Evolutionary conservation across 2,113 vertebrate genomes (phyloP), one percentile per base, ranked within the genome.

Genomic region (Actenoides hombroni): DNA sequence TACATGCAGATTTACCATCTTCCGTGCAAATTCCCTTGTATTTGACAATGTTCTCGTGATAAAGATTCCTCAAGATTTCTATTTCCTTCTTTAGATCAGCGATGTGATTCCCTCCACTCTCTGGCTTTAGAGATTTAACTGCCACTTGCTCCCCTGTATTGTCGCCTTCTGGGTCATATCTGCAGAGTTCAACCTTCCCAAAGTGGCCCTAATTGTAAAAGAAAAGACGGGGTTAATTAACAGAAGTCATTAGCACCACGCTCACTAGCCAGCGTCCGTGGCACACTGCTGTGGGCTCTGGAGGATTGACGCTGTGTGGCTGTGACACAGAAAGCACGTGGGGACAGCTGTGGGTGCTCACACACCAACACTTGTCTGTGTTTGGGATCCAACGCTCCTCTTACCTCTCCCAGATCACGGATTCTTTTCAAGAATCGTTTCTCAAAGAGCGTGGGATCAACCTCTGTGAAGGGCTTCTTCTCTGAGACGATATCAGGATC

Each of bases 21-120:
- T 99, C 99, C 9, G 98, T 98, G 96, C 99, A 99, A 90, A 99
- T 99, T 57, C 99, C 99, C 86, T 99, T 99, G 93, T 99, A 99
- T 75, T 99, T 99, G 80, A 99, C 99, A 1, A 99, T 99, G 98
- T 99, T 99, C 77, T 99, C 98, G 0, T 99, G 99, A 86, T 99
- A 99, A 24, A 99, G 99, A 49, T 98, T 99, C 96, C 99, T 98
- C 89, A 99, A 83, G 97, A 99, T 99, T 96, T 99, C 97, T 2
- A 99, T 99, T 96, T 99, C 99, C 68, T 98, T 98, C 94, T 99
- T 98, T 91, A 99, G 98, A 88, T 99, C 99, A 68, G 98, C 98
- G 17, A 98, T 98, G 96, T 99, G 99, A 92, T 99, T 99, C 53
- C 99, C 99, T 16, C 98, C 98, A 5, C 98, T 99, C 94, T 99